A percentile compares a stretch with the other conserved stretches of the same genome.
Conservation (phyloP, 2,113 vertebrate species). For the Halichoerus grypus region DNA sequence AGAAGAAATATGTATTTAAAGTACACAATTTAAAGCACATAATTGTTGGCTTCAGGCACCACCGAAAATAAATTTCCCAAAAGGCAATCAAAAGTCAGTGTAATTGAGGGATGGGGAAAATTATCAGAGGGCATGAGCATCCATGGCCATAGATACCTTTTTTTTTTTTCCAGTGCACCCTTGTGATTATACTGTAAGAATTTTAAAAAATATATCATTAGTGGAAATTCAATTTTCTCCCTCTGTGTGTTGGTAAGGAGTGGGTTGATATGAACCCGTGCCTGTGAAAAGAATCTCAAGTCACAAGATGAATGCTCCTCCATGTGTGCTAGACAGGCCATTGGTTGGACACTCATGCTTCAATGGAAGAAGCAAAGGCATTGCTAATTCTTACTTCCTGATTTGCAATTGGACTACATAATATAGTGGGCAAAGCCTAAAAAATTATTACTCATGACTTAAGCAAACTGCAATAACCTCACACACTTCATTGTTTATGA, state of each 20-base stretch:
- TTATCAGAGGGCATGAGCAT: background rate
- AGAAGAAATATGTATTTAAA: slow-evolving; percentile 30
- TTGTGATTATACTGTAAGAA: slow-evolving; percentile 21
- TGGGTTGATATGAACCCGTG: background rate
- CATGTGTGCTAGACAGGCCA: background rate
- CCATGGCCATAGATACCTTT: background rate
- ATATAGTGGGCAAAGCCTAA: background rate
- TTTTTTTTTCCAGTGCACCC: background rate
- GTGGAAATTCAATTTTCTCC: slow-evolving; percentile 45
- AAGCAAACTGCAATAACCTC: background rate
- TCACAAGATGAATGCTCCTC: background rate
- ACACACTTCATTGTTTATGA: background rate
- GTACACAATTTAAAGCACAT: slow-evolving; percentile 20
- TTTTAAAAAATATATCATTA: background rate
- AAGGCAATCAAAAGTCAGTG: slow-evolving; percentile 16
- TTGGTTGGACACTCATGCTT: background rate
- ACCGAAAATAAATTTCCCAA: slow-evolving; percentile 71
- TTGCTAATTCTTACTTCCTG: slow-evolving; percentile 27
- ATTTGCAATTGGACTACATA: background rate
- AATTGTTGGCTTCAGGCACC: slow-evolving; percentile 63
- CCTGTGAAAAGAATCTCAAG: background rate
- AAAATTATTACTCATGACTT: slow-evolving; percentile 42
- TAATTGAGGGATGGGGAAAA: slow-evolving; percentile 41
- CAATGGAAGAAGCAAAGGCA: background rate
- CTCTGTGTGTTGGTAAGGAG: background rate